Evolutionary conservation across 2,888 invertebrate species (phyloP), one percentile per base, ranked within the genome.

Genomic region (Epirrita christyi): DNA sequence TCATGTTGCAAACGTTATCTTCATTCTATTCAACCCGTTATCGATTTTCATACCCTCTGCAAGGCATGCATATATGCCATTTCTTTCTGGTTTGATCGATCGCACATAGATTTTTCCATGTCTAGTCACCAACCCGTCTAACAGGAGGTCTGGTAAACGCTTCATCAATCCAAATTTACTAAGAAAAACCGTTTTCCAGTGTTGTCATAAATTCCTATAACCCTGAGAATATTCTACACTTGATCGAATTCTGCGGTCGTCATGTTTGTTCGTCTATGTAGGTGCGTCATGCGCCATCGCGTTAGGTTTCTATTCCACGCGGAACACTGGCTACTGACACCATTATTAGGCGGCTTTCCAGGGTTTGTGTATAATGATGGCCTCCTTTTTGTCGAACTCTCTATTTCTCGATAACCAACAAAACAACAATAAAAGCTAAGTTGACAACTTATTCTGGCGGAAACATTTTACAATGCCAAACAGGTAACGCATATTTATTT

Each of bases 271-370:
- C 72, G 68, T 77, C 77, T 76, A 79, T 75, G 80, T 77, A 69
- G 70, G 75, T 70, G 67, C 71, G 82, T 80, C 76, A 75, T 80
- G 88, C 89, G 52, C 76, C 83, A 88, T 85, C 73, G 86, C 82
- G 45, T 64, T 78, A 72, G 78, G 85, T 88, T 88, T 88, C 88
- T 87, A 84, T 82, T 86, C 77, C 78, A 75, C 73, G 68, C 72
- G 68, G 68, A 72, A 67, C 71, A 62, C 70, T 58, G 58, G 62
- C 66, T 76, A 81, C 71, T 74, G 73, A 72, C 76, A 81, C 79
- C 80, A 76, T 75, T 68, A 72, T 71, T 63, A 54, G 58, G 46
- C 38, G 32, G 45, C 64, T 64, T 63, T 63, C 64, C 61, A 61
- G 55, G 59, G 53, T 59, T 60, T 53, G 45, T 45, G 57, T 36